Percentiles rank a stretch among this genome's conserved stretches.
phyloP scores from a whole-genome alignment of 2,797 vertebrate species.

The Cuniculus paca region DNA sequence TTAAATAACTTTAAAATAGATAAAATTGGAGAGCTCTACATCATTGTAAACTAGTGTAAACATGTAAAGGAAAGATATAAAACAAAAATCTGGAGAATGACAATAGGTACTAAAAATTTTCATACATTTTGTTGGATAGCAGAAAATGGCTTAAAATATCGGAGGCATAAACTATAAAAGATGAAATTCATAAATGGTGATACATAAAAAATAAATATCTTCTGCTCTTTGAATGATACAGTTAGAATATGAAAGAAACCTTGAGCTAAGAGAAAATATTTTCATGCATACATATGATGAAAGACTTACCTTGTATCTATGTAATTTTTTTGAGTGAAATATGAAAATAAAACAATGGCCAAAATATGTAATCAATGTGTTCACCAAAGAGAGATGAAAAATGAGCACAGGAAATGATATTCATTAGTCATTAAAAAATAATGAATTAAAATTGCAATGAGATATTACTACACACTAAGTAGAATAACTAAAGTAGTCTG shows the following conservation, averaged over 20 bases:
- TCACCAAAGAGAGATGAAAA: neutral
- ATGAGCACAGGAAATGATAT: neutral
- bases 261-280: neutral
- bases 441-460: neutral
- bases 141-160: neutral
- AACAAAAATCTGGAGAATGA: neutral
- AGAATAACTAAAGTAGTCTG: neutral
- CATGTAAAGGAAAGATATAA: neutral
- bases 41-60: neutral
- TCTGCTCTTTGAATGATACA: neutral
- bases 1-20: neutral
- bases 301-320: neutral
- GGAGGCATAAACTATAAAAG: neutral
- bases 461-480: neutral
- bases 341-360: neutral
- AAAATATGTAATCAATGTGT: neutral
- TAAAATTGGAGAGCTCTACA: neutral
- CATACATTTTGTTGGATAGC: neutral
- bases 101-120: neutral
- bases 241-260: neutral
- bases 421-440: neutral
- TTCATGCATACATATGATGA: neutral
- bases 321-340: neutral
- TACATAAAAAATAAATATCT: neutral
- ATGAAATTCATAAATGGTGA: neutral